Evolutionary conservation across 2,888 invertebrate genomes (phyloP).

Genomic region (Odontomyia ornata): DNA sequence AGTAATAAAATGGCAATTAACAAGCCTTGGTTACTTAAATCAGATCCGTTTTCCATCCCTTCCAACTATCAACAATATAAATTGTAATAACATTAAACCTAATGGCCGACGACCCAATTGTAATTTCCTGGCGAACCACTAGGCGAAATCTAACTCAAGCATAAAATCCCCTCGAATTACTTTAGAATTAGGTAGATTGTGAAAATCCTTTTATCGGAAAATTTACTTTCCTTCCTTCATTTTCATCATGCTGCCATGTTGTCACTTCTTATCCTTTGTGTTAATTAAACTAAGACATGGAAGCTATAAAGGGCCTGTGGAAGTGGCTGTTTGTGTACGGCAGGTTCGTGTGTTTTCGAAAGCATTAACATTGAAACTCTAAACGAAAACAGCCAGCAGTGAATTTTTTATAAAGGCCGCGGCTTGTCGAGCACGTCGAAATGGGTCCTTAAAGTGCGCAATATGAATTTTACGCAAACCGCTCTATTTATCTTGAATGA

Average conservation of each 20-base stretch:
- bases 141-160: background rate
- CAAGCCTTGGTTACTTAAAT: background rate
- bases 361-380: no score
- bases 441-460: background rate
- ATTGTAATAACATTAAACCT: background rate
- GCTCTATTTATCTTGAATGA: background rate
- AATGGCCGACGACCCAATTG: background rate
- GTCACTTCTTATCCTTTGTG: constrained; percentile 1
- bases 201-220: constrained; percentile 2
- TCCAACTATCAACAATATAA: background rate
- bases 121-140: background rate
- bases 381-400: background rate
- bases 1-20: constrained; percentile 4
- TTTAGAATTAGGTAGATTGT: constrained; percentile 10
- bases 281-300: background rate
- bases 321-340: no score
- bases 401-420: background rate
- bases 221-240: constrained; percentile 8
- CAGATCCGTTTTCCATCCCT: background rate
- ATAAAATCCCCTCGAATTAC: background rate
- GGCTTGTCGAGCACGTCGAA: background rate
- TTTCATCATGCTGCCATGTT: background rate
- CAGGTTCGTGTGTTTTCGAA: no score
- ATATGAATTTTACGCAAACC: background rate
- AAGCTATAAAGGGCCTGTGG: background rate